A percentile compares a stretch with the other conserved stretches of the same genome.
phyloP scores from a whole-genome alignment of 2,888 invertebrate species.

The Sipha maydis region DNA sequence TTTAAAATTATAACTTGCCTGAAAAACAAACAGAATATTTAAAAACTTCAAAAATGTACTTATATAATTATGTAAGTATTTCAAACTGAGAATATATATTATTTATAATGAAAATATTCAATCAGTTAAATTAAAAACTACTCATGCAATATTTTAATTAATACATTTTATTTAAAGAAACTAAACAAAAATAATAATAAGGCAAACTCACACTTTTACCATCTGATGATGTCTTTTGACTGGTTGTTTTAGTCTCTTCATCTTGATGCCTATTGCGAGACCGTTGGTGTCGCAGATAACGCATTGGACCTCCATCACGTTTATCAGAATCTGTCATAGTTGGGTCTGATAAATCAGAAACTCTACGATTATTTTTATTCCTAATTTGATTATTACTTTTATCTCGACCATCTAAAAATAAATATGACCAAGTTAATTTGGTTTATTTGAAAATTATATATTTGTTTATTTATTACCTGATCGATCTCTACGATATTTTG shows the following conservation, averaged over 20 bases:
- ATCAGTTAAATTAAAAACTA: neutral
- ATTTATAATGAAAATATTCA: neutral
- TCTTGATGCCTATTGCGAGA: conserved; percentile 55
- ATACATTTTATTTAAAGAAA: neutral
- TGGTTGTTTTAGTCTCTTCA: conserved; percentile 38
- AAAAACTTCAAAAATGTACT: neutral
- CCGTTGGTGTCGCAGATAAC: conserved; percentile 46
- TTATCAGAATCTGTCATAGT: conserved; percentile 45
- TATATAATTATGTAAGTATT: neutral
- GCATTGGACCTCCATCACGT: conserved; percentile 57
- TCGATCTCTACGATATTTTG: conserved; percentile 64
- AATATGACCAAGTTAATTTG: neutral
- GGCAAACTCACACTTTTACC: conserved; percentile 45
- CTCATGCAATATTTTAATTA: conserved; percentile 22
- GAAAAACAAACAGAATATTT: conserved; percentile 42
- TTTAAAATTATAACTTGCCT: conserved; percentile 57
- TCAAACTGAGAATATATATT: neutral
- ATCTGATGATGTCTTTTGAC: conserved; percentile 32
- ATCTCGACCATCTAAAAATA: conserved; percentile 63
- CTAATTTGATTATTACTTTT: conserved; percentile 62
- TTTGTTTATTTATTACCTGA: conserved; percentile 32
- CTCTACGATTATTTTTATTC: conserved; percentile 62
- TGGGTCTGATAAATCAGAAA: conserved; percentile 41
- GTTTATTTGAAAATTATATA: neutral
- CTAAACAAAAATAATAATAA: neutral